Evolutionary conservation across 2,113 vertebrate species (phyloP), one percentile per base, ranked within the genome.

Genomic region (Aegypius monachus): DNA sequence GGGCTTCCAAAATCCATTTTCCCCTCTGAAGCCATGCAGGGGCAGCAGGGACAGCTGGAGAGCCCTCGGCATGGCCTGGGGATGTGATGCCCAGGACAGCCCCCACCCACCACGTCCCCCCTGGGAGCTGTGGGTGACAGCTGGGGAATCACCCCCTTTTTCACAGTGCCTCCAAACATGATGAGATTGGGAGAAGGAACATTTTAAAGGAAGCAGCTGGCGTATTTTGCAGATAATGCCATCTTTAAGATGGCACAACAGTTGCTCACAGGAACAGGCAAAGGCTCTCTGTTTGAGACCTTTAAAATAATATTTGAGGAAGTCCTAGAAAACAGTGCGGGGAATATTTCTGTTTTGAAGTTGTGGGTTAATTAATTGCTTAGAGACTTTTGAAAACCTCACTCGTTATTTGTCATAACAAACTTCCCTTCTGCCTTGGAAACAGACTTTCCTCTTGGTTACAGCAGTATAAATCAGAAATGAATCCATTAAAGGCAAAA

Each of bases 301-400:
- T 88, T 67, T n/a, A 63, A 79, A 90, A 79, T 47, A 59, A 80
- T 47, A 55, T 18, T 77, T 55, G 43, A 90, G 23, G n/a, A 65
- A 90, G 31, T 67, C 32, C 48, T 72, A 83, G 38, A 84, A 92
- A 91, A 77, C 13, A 79, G 18, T 48, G 34, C 14, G 1, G 2
- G 10, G 19, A 91, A 56, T 22, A 56, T 48, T 48, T 92, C 43
- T 81, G 23, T 45, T 96, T 85, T 93, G 56, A 74, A 81, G 43
- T 6, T 67, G n/a, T 56, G 23, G 4, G 10, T 72, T 85, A 81
- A 82, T 84, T 72, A 87, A 75, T 65, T 86, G 52, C 40, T 72
- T 84, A 36, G 27, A 85, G 32, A 87, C 65, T 82, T 87, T 72
- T 89, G 61, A 90, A 96, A 89, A 63, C 23, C 13, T 83, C 17